Evolutionary conservation across 2,888 invertebrate genomes (phyloP).

Genomic region (Caenorhabditis afra): DNA sequence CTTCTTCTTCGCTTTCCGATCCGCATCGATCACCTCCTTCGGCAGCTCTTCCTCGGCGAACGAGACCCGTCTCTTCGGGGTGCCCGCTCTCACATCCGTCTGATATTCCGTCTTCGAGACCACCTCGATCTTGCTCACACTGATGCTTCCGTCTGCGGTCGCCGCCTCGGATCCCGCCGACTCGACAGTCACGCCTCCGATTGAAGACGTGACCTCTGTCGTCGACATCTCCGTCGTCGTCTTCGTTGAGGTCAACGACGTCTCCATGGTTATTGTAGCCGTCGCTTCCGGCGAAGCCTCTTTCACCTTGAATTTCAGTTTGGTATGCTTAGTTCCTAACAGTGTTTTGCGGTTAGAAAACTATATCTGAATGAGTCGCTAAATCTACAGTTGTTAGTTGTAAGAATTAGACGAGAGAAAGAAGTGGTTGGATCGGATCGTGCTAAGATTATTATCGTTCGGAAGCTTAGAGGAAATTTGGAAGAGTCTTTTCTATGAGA

Average conservation of each 20-base stretch:
- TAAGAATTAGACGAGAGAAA: constrained; percentile 8
- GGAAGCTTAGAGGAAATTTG: constrained; percentile 22
- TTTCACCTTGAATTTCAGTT: constrained; percentile 40
- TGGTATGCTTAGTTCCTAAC: constrained; percentile 1
- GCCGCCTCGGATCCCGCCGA: constrained; percentile 42
- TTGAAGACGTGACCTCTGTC: constrained; percentile 42
- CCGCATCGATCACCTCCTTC: constrained; percentile 43
- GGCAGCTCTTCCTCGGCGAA: constrained; percentile 53
- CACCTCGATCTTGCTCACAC: constrained; percentile 51
- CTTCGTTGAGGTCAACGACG: constrained; percentile 43
- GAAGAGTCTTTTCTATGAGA: constrained; percentile 14
- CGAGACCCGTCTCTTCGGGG: constrained; percentile 52
- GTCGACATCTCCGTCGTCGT: constrained; percentile 41
- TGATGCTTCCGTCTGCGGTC: constrained; percentile 40
- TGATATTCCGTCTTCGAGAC: constrained; percentile 55
- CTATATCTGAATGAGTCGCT: background rate
- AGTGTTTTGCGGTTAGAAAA: constrained; percentile 8
- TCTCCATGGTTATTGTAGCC: constrained; percentile 49
- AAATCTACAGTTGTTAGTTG: background rate
- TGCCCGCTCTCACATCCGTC: constrained; percentile 36
- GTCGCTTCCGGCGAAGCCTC: constrained; percentile 35
- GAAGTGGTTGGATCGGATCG: constrained; percentile 47
- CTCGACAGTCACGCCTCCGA: constrained; percentile 48
- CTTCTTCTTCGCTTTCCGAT: constrained; percentile 34
- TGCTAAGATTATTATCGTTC: constrained; percentile 51